These are phyloP conservation scores for Semotilus atromaculatus DNA, from an alignment of 2,797 vertebrate species.

Conservation along the genomic window DNA sequence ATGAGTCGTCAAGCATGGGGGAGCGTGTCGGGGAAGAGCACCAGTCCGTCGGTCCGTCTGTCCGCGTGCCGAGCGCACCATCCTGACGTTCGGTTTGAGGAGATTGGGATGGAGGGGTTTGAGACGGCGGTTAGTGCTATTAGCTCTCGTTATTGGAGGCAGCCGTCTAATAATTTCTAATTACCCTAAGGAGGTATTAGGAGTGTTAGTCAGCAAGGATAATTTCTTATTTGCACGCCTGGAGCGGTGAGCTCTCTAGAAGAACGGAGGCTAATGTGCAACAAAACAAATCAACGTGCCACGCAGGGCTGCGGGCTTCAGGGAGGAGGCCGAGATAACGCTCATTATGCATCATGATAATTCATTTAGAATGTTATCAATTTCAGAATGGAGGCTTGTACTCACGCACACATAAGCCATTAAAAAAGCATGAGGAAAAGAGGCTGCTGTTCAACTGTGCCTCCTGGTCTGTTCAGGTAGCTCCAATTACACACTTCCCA, in stretches of 20 bases:
- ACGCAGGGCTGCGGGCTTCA: constrained; percentile 79
- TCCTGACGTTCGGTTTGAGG: constrained; percentile 74
- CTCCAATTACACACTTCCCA: constrained; percentile 76
- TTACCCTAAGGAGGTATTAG: constrained; percentile 86
- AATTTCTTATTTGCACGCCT: constrained; percentile 87
- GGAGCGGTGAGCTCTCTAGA: constrained; percentile 78
- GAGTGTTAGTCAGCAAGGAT: constrained; percentile 86
- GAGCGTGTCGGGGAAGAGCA: constrained; percentile 74
- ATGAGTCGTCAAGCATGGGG: constrained; percentile 78
- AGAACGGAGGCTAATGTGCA: constrained; percentile 81
- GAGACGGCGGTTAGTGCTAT: constrained; percentile 74
- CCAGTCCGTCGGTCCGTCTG: constrained; percentile 67
- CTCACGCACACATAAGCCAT: constrained; percentile 18
- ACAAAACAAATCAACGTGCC: constrained; percentile 84
- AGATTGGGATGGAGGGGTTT: constrained; percentile 67
- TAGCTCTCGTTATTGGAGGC: constrained; percentile 81
- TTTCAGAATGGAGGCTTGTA: constrained; percentile 74
- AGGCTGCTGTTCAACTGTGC: constrained; percentile 72
- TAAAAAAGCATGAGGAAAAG: constrained; percentile 66
- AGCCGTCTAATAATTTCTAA: constrained; percentile 83
- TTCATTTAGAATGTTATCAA: constrained; percentile 86
- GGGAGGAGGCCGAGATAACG: constrained; percentile 72
- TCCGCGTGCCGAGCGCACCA: not conserved
- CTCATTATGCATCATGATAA: constrained; percentile 84
- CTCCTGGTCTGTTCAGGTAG: constrained; percentile 65